Base-by-base conservation (phyloP, 53 echinoderm and acorn worm genomes). In the Henricia sp. region DNA sequence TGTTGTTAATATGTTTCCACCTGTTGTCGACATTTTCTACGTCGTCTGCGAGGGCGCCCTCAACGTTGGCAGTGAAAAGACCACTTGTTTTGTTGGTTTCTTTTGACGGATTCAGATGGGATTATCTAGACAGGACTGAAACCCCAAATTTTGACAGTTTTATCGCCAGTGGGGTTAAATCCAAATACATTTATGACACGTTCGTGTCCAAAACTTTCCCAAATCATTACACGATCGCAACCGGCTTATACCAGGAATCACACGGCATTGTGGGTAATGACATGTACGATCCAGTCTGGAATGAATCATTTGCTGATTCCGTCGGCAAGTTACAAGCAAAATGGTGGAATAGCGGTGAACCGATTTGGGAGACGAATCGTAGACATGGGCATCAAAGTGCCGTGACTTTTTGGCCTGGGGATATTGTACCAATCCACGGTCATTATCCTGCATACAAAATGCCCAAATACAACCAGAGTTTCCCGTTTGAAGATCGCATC, bases 51-150 rank as follows among this genome's bases (percentile, higher is more conserved):
- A 48, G 43, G 77, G 32, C 17, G 67, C 67, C 67, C 32, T 67
- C 82, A 21, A 48, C 80, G 50, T 52, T 41, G 11, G 54, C 51
- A 0, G 63, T n/a, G n/a, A n/a, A n/a, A n/a, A n/a, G 59, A 8
- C 90, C 87, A 12, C 89, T 89, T n/a, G 89, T 93, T 46, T 64
- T 96, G 46, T 59, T 96, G 26, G 78, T 96, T 38, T 94, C 96
- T 34, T 94, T 96, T 67, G 96, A 96, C 72, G 96, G 96, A 20
- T 96, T 96, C 59, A 88, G 96, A 27, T 93, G 91, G 89, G 96
- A 96, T 52, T 96, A 93, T 82, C 57, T 91, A 1, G 67, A 82
- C 33, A 87, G 87, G 42, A 89, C 85, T 11, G 77, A 86, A 16
- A 96, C 93, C 1, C 96, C 96, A 34, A 89, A 89, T 55, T 96